Evolutionary conservation across 2,113 vertebrate genomes (phyloP), one percentile per base, ranked within the genome.

Genomic region (Alexandromys fortis): DNA sequence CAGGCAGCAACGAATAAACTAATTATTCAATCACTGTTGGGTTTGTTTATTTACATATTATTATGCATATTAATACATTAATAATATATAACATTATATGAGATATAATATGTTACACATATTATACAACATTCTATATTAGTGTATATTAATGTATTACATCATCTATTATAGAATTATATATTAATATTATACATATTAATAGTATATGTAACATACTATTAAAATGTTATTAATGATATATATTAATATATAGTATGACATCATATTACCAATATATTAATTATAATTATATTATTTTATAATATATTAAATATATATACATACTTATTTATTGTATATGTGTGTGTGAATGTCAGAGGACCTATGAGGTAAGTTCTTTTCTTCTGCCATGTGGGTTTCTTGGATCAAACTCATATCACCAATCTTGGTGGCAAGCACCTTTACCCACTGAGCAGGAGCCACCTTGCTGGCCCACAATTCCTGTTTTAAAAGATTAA

Each of bases 401-500:
- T 26, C 24, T n/a, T 24, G n/a, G 58, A 65, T 65, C 24, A 65
- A 85, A 45, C 14, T 85, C 82, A 30, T 28, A 38, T 45, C 82
- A 45, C 11, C 58, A 45, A 38, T 42, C 14, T 65, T 42, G 52
- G 35, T 82, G 79, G 12, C 35, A 26, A 61, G 79, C 4, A 1
- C 52, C 35, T 82, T 61, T 61, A 26, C 35, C 22, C 35, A n/a
- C 4, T 81, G 78, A 81, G 21, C 49, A 58, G 10, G 21, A 30
- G 8, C 24, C 58, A 85, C 30, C 58, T 63, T 63, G 58, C 38
- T 28, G 4, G 7, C 35, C 58, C 58, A 42, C 58, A 42, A 65
- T 42, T 83, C 24, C n/a, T 30, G n/a, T 83, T 83, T 86, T 38
- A 75, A 70, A 97, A 90, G 87, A 45, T 68, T 92, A 67, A 26